Conservation (phyloP, 1,140 invertebrate genomes). For the Hylaeus anthracinus region DNA sequence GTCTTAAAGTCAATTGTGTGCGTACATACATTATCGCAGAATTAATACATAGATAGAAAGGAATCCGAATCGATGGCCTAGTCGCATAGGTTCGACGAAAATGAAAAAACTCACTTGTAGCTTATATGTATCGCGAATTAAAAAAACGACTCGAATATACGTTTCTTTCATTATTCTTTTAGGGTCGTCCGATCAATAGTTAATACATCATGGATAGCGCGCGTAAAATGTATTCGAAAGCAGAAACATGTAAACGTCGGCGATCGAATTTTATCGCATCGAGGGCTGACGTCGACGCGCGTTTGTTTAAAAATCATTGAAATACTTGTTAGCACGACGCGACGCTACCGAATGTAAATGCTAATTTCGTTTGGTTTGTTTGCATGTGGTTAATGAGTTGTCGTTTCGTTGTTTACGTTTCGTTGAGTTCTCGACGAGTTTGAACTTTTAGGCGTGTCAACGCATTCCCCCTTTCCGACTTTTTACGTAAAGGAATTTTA, state of each 20-base stretch:
- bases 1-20: no score
- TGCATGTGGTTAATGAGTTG: conserved; percentile 44
- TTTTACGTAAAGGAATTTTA: no score
- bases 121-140: no score
- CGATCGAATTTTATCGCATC: conserved; percentile 63
- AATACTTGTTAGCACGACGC: neutral
- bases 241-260: conserved; percentile 53
- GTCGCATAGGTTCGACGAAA: no score
- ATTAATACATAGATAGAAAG: no score
- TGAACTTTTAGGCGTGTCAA: conserved; percentile 2
- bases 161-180: neutral
- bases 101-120: no score
- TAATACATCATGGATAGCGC: conserved; percentile 53
- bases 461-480: no score
- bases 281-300: neutral
- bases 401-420: neutral
- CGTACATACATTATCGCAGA: no score
- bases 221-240: conserved; percentile 49
- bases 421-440: conserved; percentile 20
- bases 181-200: conserved; percentile 47
- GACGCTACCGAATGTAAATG: conserved; percentile 21
- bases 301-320: conserved; percentile 55
- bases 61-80: no score
- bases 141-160: no score
- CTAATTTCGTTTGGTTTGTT: conserved; percentile 44